phyloP scores from a whole-genome alignment of 2,888 invertebrate species.

The Ecdyonurus torrentis region DNA sequence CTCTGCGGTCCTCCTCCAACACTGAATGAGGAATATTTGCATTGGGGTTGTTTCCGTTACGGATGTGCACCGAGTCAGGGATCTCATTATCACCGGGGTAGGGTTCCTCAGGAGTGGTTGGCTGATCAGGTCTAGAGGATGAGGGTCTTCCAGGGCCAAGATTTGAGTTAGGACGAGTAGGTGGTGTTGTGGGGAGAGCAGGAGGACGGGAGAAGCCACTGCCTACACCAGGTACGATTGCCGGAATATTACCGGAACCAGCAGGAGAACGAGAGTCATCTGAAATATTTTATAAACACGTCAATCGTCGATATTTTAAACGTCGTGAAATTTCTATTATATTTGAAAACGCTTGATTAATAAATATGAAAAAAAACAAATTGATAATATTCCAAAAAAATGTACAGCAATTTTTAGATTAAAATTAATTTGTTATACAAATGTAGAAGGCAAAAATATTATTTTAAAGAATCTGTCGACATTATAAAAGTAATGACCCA shows the following conservation, averaged over 20 bases:
- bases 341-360: too few species aligned
- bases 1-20: constrained; percentile 26
- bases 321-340: too few species aligned
- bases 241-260: background rate
- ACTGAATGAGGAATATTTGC: constrained; percentile 36
- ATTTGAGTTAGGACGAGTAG: constrained; percentile 18
- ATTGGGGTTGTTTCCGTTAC: constrained; percentile 27
- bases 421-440: too few species aligned
- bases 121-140: constrained; percentile 7
- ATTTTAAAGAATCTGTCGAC: too few species aligned
- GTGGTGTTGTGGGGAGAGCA: constrained; percentile 18
- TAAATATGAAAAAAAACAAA: too few species aligned
- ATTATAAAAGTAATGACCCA: too few species aligned
- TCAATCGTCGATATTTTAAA: too few species aligned
- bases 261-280: background rate
- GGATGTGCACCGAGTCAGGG: constrained; percentile 23
- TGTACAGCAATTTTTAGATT: too few species aligned
- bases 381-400: too few species aligned
- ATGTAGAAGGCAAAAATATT: too few species aligned
- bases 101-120: constrained; percentile 13
- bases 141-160: constrained; percentile 1
- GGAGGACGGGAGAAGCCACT: background rate
- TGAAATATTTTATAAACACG: too few species aligned
- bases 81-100: constrained; percentile 75
- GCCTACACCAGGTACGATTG: background rate